A percentile compares a stretch with the other conserved stretches of the same genome.
These are phyloP conservation scores for Aphelinus atriplicis DNA, from an alignment of 1,140 invertebrate species.

Conservation along the genomic window DNA sequence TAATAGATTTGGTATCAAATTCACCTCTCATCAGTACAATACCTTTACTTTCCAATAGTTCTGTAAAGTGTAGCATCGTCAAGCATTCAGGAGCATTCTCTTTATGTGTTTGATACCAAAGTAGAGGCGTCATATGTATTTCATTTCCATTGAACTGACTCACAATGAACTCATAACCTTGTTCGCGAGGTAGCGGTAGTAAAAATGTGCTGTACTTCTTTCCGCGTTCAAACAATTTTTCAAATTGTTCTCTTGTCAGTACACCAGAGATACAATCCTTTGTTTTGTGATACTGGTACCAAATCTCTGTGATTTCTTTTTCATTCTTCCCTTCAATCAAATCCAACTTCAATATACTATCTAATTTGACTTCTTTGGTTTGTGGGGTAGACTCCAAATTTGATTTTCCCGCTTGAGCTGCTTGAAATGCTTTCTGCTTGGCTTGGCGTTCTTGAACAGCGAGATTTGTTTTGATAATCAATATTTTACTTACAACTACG, in stretches of 20 bases:
- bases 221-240: constrained; percentile 69
- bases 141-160: constrained; percentile 79
- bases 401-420: constrained; percentile 57
- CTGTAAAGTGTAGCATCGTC: constrained; percentile 83
- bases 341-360: constrained; percentile 83
- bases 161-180: constrained; percentile 91
- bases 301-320: constrained; percentile 81
- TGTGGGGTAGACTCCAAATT: constrained; percentile 64
- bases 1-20: constrained; percentile 84
- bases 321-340: constrained; percentile 77
- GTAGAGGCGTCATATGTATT: constrained; percentile 87
- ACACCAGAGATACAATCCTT: constrained; percentile 80
- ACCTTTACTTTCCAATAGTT: constrained; percentile 79
- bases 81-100: constrained; percentile 93
- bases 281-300: constrained; percentile 82
- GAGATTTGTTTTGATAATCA: constrained; percentile 40
- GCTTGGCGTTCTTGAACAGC: constrained; percentile 52
- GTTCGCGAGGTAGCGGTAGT: constrained; percentile 80
- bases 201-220: constrained; percentile 78
- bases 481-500: constrained; percentile 5
- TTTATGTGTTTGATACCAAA: constrained; percentile 88
- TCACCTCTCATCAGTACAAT: constrained; percentile 89
- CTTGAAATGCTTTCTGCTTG: constrained; percentile 49
- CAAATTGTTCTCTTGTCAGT: constrained; percentile 72
- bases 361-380: constrained; percentile 62